Evolutionary conservation across 2,797 vertebrate species (phyloP).

Genomic region (Numenius phaeopus): DNA sequence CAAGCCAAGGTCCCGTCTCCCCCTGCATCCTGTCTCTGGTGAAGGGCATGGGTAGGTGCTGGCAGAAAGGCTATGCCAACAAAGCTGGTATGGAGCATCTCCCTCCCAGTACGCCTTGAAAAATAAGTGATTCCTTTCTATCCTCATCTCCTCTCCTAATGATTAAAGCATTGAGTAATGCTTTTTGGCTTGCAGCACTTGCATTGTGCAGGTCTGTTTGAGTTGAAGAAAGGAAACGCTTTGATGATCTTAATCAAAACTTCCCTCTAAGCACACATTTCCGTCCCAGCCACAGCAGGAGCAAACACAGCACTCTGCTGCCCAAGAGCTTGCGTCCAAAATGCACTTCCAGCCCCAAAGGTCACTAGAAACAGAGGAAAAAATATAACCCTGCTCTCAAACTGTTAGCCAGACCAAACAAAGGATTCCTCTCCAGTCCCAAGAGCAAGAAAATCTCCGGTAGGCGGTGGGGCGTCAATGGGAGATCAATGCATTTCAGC

Average conservation of each 20-base stretch:
- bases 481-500: not conserved
- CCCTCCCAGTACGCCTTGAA: not conserved
- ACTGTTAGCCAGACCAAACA: not conserved
- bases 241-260: conserved; percentile 56
- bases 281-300: accelerated
- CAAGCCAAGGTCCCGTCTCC: not conserved
- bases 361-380: not conserved
- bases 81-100: not conserved
- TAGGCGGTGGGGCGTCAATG: not conserved
- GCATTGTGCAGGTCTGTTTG: conserved; percentile 11
- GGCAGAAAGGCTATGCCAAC: not conserved
- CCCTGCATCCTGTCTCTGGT: not conserved
- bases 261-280: conserved; percentile 27
- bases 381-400: not conserved
- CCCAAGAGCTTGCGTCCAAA: not conserved
- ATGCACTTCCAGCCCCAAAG: not conserved
- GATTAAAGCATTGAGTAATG: not conserved
- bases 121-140: not conserved
- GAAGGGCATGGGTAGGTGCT: not conserved
- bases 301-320: not conserved
- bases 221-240: conserved; percentile 28
- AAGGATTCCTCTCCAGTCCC: not conserved
- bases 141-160: not conserved
- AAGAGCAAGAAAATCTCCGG: not conserved
- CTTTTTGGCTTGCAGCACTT: not conserved